Evolutionary conservation across 2,113 vertebrate genomes (phyloP).

Genomic region (Hylia prasina): DNA sequence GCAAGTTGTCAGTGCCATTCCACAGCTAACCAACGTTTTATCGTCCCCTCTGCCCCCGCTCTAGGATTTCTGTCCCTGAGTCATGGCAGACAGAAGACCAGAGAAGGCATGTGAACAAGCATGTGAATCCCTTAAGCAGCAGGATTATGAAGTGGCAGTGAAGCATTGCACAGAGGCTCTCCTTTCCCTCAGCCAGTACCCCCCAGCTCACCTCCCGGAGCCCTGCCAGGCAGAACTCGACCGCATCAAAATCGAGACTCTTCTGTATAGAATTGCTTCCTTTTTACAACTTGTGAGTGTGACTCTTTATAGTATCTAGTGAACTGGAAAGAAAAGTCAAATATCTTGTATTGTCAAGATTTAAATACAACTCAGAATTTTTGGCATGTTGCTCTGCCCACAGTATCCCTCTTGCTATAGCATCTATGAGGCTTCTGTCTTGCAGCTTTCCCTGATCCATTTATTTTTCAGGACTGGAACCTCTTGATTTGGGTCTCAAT

Average conservation of each 20-base stretch:
- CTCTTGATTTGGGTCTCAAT: background rate
- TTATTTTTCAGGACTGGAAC: background rate
- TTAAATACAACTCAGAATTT: background rate
- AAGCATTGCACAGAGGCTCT: slow-evolving; percentile 93
- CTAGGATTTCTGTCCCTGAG: slow-evolving; percentile 95
- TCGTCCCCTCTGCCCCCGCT: slow-evolving; percentile 31
- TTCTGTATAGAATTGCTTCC: slow-evolving; percentile 93
- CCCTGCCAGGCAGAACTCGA: slow-evolving; percentile 73
- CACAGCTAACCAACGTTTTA: slow-evolving; percentile 51
- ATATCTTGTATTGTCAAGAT: background rate
- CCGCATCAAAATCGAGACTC: slow-evolving; percentile 87
- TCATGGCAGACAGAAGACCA: slow-evolving; percentile 99
- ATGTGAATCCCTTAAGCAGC: slow-evolving; percentile 91
- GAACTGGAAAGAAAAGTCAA: slow-evolving; percentile 18
- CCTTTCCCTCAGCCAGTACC: slow-evolving; percentile 84
- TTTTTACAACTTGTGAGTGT: slow-evolving; percentile 92
- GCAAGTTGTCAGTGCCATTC: slow-evolving; percentile 24
- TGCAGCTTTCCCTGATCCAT: background rate
- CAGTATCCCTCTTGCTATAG: background rate
- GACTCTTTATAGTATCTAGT: slow-evolving; percentile 36
- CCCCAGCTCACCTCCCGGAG: slow-evolving; percentile 75
- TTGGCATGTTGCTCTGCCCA: background rate
- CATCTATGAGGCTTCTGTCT: background rate
- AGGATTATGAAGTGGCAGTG: slow-evolving; percentile 93
- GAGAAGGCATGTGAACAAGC: slow-evolving; percentile 99